phyloP scores from a whole-genome alignment of 2,113 vertebrate genomes.

The Antigone vipio region DNA sequence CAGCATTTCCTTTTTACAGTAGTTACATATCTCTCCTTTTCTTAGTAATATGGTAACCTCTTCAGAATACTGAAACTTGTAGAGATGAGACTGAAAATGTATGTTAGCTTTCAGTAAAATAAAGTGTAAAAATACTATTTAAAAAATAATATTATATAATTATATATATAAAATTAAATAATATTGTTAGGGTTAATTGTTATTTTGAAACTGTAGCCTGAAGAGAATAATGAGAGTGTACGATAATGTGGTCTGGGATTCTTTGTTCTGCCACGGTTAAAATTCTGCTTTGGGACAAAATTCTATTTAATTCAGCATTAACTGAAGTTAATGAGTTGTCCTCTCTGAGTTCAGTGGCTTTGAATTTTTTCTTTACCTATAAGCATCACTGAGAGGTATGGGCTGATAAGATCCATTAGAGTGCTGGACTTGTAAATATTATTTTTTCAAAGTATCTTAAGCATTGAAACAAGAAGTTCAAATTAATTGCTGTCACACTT shows the following conservation, averaged over 20 bases:
- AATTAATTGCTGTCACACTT: not conserved
- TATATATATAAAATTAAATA: too few relatives aligned
- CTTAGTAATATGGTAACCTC: not conserved
- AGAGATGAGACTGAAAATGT: not conserved
- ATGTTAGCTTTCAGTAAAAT: not conserved
- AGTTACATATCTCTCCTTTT: not conserved
- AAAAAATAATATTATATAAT: not conserved
- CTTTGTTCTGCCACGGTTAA: not conserved
- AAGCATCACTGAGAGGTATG: not conserved
- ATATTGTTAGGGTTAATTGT: not conserved
- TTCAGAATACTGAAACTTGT: not conserved
- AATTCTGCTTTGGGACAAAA: not conserved
- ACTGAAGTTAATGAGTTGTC: not conserved
- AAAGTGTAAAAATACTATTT: not conserved
- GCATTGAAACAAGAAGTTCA: not conserved
- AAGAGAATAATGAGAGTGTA: not conserved
- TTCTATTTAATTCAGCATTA: not conserved
- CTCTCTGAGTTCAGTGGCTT: not conserved
- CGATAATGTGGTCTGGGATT: not conserved
- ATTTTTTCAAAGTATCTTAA: not conserved
- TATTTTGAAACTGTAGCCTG: not conserved
- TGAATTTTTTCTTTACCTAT: not conserved
- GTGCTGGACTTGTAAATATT: not conserved
- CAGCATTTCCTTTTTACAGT: not conserved
- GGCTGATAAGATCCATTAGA: not conserved